phyloP scores from a whole-genome alignment of 2,113 vertebrate species.

The Odocoileus virginianus region DNA sequence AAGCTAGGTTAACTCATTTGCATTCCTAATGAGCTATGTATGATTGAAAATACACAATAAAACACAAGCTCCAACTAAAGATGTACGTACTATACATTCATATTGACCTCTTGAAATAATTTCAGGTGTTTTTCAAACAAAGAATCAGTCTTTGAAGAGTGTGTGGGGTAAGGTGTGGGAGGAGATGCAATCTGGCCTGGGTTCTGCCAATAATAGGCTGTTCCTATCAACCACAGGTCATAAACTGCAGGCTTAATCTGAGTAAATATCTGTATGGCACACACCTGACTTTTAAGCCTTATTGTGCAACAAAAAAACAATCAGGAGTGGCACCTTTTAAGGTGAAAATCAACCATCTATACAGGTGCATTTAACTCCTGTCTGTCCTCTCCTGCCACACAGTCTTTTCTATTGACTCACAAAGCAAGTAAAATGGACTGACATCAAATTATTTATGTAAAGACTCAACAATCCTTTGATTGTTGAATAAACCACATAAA shows the following conservation, averaged over 20 bases:
- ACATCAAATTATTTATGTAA: neutral
- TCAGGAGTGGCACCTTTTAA: neutral
- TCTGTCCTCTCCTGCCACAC: neutral
- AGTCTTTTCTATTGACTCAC: neutral
- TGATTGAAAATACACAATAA: neutral
- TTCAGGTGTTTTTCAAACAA: neutral
- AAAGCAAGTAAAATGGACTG: neutral
- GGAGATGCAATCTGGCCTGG: neutral
- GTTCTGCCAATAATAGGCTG: neutral
- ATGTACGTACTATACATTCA: neutral
- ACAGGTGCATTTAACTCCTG: neutral
- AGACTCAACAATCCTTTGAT: neutral
- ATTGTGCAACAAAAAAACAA: neutral
- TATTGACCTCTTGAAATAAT: constrained; percentile 5
- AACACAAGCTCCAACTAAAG: constrained; percentile 10
- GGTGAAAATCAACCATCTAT: neutral
- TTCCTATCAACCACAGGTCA: neutral
- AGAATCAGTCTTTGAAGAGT: neutral
- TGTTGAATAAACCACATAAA: neutral
- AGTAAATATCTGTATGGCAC: neutral
- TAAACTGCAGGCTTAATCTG: neutral
- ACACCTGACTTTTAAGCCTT: neutral
- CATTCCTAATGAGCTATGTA: neutral
- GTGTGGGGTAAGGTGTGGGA: neutral
- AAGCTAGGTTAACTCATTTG: neutral